These are phyloP conservation scores for Talpa occidentalis DNA, from an alignment of 2,113 vertebrate genomes.

Conservation along the genomic window DNA sequence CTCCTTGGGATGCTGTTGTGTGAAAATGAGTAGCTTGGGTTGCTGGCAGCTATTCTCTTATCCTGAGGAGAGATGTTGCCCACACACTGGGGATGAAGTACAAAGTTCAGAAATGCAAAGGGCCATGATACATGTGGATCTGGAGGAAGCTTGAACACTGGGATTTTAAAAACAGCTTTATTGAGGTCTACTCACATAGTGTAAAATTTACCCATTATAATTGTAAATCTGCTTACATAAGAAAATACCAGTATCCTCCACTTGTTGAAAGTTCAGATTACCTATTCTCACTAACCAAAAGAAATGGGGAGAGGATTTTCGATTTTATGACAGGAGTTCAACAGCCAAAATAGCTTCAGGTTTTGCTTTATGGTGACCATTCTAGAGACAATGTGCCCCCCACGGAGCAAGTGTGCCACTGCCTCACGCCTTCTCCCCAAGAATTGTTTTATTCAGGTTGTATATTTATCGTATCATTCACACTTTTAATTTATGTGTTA, in stretches of 20 bases:
- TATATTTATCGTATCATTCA: not conserved
- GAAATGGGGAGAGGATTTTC: not conserved
- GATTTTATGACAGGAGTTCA: not conserved
- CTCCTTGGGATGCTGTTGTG: not conserved
- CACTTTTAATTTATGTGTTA: not conserved
- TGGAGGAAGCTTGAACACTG: not conserved
- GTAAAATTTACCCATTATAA: slow-evolving; percentile 13
- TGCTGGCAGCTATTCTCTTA: not conserved
- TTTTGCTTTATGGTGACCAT: not conserved
- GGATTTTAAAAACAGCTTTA: not conserved
- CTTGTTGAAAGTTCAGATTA: not conserved
- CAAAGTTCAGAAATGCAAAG: not conserved
- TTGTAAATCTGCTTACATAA: slow-evolving; percentile 3
- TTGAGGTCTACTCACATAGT: not conserved
- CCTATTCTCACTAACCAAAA: not conserved
- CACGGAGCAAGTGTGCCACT: not conserved
- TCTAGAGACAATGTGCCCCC: not conserved
- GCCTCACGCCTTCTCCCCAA: not conserved
- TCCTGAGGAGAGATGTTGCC: not conserved
- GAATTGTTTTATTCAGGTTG: not conserved
- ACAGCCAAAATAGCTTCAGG: not conserved
- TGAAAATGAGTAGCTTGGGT: not conserved
- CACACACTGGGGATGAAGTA: not conserved
- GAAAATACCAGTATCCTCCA: not conserved
- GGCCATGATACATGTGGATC: not conserved